Conservation (phyloP, 2,797 vertebrate species). For the Microctenopoma stevenorrisi region DNA sequence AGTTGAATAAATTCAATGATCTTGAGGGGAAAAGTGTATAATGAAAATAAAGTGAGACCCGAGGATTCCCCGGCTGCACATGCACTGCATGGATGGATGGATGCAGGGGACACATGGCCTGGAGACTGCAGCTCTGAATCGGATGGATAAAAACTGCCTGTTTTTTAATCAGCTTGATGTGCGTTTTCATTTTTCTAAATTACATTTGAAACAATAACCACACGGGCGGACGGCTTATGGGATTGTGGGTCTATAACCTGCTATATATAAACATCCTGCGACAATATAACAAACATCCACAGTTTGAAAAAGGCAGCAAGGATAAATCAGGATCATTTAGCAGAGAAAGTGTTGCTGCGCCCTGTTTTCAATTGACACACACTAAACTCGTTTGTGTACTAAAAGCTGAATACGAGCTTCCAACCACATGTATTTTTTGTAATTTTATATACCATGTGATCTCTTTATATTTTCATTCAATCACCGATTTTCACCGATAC, state of each 20-base stretch:
- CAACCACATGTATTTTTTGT: neutral
- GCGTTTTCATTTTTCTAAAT: slow-evolving; percentile 76
- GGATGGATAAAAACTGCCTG: slow-evolving; percentile 48
- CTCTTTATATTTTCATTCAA: neutral
- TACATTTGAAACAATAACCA: slow-evolving; percentile 60
- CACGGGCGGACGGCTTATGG: slow-evolving; percentile 47
- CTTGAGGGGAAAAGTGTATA: slow-evolving; percentile 75
- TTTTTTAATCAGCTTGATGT: slow-evolving; percentile 79
- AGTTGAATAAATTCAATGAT: slow-evolving; percentile 81
- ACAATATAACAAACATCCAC: slow-evolving; percentile 39
- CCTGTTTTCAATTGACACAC: neutral
- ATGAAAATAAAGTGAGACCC: slow-evolving; percentile 78
- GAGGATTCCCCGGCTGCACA: slow-evolving; percentile 51
- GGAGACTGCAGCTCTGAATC: slow-evolving; percentile 18
- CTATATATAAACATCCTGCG: slow-evolving; percentile 6
- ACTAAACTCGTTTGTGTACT: neutral
- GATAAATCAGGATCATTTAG: slow-evolving; percentile 3
- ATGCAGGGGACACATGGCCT: slow-evolving; percentile 41
- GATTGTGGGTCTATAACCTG: slow-evolving; percentile 33
- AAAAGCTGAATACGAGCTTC: neutral
- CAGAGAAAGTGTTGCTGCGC: neutral
- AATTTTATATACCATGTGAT: neutral
- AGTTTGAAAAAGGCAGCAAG: slow-evolving; percentile 15
- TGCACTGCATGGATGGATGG: slow-evolving; percentile 10
- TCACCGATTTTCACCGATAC: neutral